phyloP scores from a whole-genome alignment of 2,113 vertebrate genomes.

The Heterotilapia buettikoferi region DNA sequence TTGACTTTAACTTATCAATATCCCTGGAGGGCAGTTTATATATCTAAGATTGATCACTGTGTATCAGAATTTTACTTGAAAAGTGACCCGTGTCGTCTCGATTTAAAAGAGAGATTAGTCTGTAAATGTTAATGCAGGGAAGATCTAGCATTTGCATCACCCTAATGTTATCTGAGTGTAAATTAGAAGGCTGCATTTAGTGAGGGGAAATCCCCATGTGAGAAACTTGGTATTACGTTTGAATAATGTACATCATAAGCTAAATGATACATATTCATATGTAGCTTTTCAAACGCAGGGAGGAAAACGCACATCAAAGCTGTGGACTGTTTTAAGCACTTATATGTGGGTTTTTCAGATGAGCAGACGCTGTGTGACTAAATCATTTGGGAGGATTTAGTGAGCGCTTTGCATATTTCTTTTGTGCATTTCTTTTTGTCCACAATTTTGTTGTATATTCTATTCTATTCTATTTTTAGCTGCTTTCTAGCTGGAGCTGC shows the following conservation, averaged over 20 bases:
- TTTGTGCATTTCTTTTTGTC: slow-evolving; percentile 20
- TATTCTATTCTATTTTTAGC: not conserved
- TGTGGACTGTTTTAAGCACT: not conserved
- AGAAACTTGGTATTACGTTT: not conserved
- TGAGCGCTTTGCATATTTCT: slow-evolving; percentile 9
- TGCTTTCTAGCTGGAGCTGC: slow-evolving; percentile 1
- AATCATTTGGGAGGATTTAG: slow-evolving; percentile 28
- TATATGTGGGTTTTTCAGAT: not conserved
- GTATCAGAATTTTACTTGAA: not conserved
- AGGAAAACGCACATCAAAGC: slow-evolving; percentile 15
- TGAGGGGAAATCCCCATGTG: not conserved
- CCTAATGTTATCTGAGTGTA: not conserved
- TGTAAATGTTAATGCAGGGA: not conserved
- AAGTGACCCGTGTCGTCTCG: not conserved
- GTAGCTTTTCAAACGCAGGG: not conserved
- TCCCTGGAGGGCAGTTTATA: not conserved
- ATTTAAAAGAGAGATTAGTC: not conserved
- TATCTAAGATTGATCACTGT: not conserved
- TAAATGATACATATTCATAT: not conserved
- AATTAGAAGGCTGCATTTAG: not conserved
- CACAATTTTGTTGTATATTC: not conserved
- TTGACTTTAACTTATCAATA: not conserved
- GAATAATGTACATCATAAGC: not conserved
- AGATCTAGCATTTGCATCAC: not conserved
- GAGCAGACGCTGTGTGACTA: not conserved